Evolutionary conservation across 2,888 invertebrate species (phyloP), one percentile per base, ranked within the genome.

Genomic region (Andrena hattorfiana): DNA sequence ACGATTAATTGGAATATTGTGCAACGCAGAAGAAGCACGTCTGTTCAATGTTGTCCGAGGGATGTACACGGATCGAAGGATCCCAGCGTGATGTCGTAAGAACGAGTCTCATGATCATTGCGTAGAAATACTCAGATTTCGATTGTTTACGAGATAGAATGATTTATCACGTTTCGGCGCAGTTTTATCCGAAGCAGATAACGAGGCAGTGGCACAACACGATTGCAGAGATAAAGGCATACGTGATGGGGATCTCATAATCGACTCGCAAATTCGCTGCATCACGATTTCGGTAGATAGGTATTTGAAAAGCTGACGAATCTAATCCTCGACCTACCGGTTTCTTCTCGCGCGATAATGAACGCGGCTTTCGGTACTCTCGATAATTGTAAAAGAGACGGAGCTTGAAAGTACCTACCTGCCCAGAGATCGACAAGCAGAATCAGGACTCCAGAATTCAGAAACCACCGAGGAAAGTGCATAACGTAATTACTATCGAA

Each of bases 161-260:
- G 87, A 87, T 87, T 88, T 87, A 87, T 63, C 28, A 26, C 70
- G 20, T 64, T 68, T 28, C 71, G 30, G 20, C 63, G 32, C 10
- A 49, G 63, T 56, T 42, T 59, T 59, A n/a, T 66, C 59, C 71
- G 54, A 73, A 88, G 49, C 77, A 85, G 86, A 88, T 86, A 86
- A 86, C 56, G 83, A 83, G 49, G 16, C 42, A 64, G 64, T 5
- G 59, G 23, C 56, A 23, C 56, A 51, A 13, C 67, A 64, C 84
- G 76, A 83, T 72, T 83, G 77, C 64, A 26, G 60, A 72, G 86
- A 86, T 88, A 86, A 88, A 77, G 32, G n/a, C 71, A 28, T n/a
- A 6, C n/a, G 26, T 59, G 5, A 23, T 7, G 56, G 49, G 67
- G 35, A 75, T 80, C 72, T 54, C 59, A 32, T 66, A 63, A 77